Evolutionary conservation across 2,113 vertebrate genomes (phyloP).

Genomic region (Onychostruthus taczanowskii): DNA sequence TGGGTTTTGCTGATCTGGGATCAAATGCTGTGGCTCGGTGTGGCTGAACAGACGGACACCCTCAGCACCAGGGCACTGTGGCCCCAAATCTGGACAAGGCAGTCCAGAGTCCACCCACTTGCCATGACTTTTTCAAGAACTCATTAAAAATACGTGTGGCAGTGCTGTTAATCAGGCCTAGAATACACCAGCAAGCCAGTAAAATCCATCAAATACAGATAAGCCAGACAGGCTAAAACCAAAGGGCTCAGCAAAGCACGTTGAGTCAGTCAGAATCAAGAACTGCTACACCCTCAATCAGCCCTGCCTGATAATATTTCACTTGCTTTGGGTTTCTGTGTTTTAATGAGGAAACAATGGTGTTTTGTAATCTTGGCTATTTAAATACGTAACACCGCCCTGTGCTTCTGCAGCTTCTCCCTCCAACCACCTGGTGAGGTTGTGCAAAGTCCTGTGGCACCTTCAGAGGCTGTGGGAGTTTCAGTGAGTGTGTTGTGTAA

Average conservation of each 20-base stretch:
- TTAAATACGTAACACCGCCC: background rate
- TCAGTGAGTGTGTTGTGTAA: background rate
- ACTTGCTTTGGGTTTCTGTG: slow-evolving; percentile 6
- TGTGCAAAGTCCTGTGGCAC: background rate
- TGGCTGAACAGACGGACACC: background rate
- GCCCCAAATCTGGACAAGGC: background rate
- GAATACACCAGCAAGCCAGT: background rate
- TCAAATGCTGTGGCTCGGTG: background rate
- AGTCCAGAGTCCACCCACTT: background rate
- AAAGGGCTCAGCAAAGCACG: background rate
- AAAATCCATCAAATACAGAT: slow-evolving; percentile 10
- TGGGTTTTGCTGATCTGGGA: background rate
- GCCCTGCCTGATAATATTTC: slow-evolving; percentile 30
- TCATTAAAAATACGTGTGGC: background rate
- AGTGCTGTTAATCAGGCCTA: background rate
- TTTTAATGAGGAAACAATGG: slow-evolving; percentile 12
- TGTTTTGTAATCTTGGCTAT: slow-evolving; percentile 24
- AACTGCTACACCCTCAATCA: background rate
- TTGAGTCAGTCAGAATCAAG: background rate
- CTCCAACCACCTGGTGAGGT: background rate
- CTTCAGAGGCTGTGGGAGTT: background rate
- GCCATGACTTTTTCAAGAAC: background rate
- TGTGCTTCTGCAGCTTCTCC: background rate
- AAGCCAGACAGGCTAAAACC: background rate
- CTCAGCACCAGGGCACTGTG: background rate